Percentiles rank a stretch among this genome's conserved stretches.
Conservation (phyloP, 1,140 invertebrate genomes). For the Phymorhynchus buccinoides region DNA sequence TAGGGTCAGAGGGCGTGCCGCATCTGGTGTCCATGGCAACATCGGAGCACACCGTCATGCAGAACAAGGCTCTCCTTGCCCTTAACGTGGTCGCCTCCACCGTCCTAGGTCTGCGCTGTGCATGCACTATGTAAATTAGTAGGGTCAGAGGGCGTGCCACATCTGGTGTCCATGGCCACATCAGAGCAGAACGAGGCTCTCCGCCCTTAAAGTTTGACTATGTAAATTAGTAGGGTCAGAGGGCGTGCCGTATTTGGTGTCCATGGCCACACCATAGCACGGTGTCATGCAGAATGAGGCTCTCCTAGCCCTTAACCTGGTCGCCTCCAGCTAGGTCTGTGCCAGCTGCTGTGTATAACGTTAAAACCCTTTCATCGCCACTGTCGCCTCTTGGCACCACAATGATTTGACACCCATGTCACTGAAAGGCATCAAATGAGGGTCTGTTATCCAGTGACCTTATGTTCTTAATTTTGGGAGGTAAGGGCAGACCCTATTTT, state of each 20-base stretch:
- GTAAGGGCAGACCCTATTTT: too few species aligned
- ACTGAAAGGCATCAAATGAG: too few species aligned
- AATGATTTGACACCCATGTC: too few species aligned
- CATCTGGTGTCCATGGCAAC: constrained; percentile 86
- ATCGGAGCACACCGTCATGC: constrained; percentile 88
- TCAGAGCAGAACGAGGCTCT: constrained; percentile 88
- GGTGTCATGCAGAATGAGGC: constrained; percentile 92
- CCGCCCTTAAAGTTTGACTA: too few species aligned
- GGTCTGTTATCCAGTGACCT: too few species aligned
- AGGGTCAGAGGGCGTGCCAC: constrained; percentile 80
- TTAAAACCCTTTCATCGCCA: too few species aligned
- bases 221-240: constrained; percentile 80
- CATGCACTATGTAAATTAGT: constrained; percentile 79
- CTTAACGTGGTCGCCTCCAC: constrained; percentile 67
- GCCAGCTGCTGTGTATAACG: too few species aligned
- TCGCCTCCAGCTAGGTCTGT: constrained; percentile 66
- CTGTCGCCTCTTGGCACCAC: too few species aligned
- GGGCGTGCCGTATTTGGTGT: constrained; percentile 82
- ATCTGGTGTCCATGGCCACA: constrained; percentile 85
- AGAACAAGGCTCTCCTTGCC: constrained; percentile 84
- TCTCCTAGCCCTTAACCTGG: constrained; percentile 71
- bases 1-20: constrained; percentile 81
- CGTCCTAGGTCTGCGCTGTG: constrained; percentile 63
- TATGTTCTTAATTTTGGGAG: too few species aligned
- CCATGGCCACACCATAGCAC: constrained; percentile 87